Conservation (phyloP, 1,140 invertebrate species). For the Calephelis nemesis region DNA sequence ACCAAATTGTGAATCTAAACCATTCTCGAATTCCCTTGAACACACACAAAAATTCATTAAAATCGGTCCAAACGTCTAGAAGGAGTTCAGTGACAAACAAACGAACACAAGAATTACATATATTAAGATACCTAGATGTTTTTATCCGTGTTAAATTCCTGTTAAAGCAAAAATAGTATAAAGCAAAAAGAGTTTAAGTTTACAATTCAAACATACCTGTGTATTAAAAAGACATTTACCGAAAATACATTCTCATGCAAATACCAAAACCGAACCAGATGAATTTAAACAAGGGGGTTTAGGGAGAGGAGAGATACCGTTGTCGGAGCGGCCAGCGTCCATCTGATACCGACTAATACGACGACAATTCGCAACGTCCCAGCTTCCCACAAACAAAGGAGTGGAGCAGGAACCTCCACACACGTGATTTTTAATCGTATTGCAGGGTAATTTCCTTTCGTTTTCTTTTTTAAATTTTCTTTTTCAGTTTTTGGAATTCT, state of each 20-base stretch:
- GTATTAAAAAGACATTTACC: background rate
- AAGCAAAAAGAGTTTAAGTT: too few species aligned
- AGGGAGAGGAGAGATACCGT: conserved; percentile 35
- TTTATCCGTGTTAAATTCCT: too few species aligned
- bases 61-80: too few species aligned
- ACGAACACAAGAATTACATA: too few species aligned
- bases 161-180: too few species aligned
- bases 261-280: conserved; percentile 46
- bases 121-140: too few species aligned
- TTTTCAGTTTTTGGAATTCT: background rate
- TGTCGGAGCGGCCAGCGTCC: conserved; percentile 34
- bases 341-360: conserved; percentile 68
- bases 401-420: background rate
- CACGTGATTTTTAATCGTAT: conserved; percentile 11
- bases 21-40: too few species aligned
- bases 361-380: conserved; percentile 70
- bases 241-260: conserved; percentile 21
- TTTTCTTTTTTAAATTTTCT: background rate
- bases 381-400: conserved; percentile 30
- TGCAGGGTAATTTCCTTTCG: conserved; percentile 9
- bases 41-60: too few species aligned
- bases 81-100: too few species aligned
- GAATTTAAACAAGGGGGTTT: conserved; percentile 38
- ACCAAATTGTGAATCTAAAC: too few species aligned
- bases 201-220: background rate